A percentile compares a stretch with the other conserved stretches of the same genome.
phyloP scores from a whole-genome alignment of 2,888 invertebrate genomes.

The Heteromurus nitidus region DNA sequence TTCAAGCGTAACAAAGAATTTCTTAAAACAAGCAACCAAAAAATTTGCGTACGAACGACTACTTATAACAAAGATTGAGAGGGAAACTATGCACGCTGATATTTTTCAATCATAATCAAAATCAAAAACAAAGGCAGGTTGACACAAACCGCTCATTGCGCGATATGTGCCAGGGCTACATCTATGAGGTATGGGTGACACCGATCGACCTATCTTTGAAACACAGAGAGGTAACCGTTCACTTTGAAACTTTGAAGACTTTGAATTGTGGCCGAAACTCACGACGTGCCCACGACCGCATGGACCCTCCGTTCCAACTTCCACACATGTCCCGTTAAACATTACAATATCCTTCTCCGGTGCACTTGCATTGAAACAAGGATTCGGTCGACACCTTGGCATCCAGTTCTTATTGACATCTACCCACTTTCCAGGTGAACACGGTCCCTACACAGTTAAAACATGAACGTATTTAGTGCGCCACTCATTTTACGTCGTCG shows the following conservation, averaged over 20 bases:
- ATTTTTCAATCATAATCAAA: constrained; percentile 12
- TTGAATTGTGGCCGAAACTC: constrained; percentile 31
- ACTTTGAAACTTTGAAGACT: too few species aligned
- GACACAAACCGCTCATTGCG: constrained; percentile 49
- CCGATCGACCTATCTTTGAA: neutral
- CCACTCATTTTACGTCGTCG: too few species aligned
- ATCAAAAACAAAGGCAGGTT: constrained; percentile 65
- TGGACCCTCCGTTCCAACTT: constrained; percentile 17
- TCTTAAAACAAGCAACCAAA: too few species aligned
- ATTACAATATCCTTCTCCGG: constrained; percentile 40
- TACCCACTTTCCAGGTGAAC: constrained; percentile 39
- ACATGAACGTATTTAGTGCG: too few species aligned
- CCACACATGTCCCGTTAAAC: constrained; percentile 38
- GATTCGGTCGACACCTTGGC: constrained; percentile 40
- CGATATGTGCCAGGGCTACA: constrained; percentile 51
- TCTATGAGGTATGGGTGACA: constrained; percentile 16
- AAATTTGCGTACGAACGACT: too few species aligned
- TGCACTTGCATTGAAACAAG: constrained; percentile 9
- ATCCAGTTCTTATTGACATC: constrained; percentile 20
- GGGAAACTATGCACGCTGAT: neutral
- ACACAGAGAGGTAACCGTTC: constrained; percentile 34
- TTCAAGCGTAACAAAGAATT: too few species aligned
- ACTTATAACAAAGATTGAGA: too few species aligned
- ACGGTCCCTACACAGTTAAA: constrained; percentile 64
- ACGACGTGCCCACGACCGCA: constrained; percentile 20